phyloP scores from a whole-genome alignment of 2,797 vertebrate genomes.

The Lerista edwardsae region DNA sequence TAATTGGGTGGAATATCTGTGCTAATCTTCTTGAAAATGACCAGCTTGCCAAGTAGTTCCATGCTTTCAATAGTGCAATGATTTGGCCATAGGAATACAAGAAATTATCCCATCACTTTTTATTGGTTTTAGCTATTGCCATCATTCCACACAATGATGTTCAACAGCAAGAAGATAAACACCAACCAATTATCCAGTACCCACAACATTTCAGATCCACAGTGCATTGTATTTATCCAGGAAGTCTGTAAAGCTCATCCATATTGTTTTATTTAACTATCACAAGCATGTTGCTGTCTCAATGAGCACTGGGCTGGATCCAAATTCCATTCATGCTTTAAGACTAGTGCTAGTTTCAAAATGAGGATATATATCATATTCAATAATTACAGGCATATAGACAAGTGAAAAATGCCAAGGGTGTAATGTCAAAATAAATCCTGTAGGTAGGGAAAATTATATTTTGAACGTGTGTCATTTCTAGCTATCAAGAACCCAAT shows the following conservation, averaged over 20 bases:
- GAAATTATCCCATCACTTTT: too few species aligned
- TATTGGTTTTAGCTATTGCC: too few species aligned
- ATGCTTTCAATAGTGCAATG: background rate
- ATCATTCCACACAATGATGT: too few species aligned
- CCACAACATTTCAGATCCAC: background rate
- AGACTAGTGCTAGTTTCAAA: background rate
- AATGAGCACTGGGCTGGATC: background rate
- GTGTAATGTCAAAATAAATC: conserved; percentile 6
- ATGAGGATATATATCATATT: background rate
- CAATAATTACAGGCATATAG: background rate
- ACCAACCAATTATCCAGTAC: background rate
- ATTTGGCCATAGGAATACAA: background rate
- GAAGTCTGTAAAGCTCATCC: background rate
- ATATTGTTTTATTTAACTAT: background rate
- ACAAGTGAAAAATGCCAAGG: background rate
- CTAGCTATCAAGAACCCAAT: conserved; percentile 43
- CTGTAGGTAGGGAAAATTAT: conserved; percentile 33
- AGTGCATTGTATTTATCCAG: background rate
- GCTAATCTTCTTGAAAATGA: background rate
- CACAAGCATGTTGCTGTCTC: too few species aligned
- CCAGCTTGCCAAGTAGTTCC: background rate
- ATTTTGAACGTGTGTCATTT: conserved; percentile 41
- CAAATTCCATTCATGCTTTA: too few species aligned
- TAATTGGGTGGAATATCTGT: too few species aligned
- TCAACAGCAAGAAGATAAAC: background rate